Evolutionary conservation across 37 sponge, comb jelly and placozoan genomes (phyloP), one percentile per base, ranked within the genome.

Genomic region (Beroe forskalii): DNA sequence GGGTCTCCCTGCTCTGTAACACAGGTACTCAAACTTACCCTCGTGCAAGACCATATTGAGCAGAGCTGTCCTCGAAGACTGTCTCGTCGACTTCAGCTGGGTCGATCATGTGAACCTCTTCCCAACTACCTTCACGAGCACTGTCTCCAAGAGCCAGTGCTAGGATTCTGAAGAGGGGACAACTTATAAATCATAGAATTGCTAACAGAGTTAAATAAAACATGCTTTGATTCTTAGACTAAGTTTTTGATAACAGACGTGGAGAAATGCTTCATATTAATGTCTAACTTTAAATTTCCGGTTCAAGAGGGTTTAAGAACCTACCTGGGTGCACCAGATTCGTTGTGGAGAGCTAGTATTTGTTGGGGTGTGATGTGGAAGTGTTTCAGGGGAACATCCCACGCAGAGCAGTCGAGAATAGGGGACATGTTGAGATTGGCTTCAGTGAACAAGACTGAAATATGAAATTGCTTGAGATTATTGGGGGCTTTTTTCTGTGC

Each of bases 281-380:
- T n/a, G n/a, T n/a, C n/a, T n/a, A n/a, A n/a, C n/a, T n/a, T n/a
- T n/a, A n/a, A n/a, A n/a, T n/a, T n/a, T n/a, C n/a, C n/a, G n/a
- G n/a, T n/a, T n/a, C n/a, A n/a, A n/a, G n/a, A n/a, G n/a, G n/a
- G n/a, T n/a, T n/a, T n/a, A n/a, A n/a, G n/a, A n/a, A n/a, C n/a
- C n/a, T n/a, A 80, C 86, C 86, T 8, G 28, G 86, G 27, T 28
- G 86, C n/a, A 23, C 86, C 86, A 27, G 86, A 32, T 3, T 80
- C 86, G 31, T 80, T 37, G 86, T 80, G 86, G 35, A 80, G 86
- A 23, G 86, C 86, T 4, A 80, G 86, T 9, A 80, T 80, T 37
- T 44, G 8, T 0, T 80, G 14, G 2, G 86, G 24, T 38, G 86
- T 44, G 4, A 80, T 23, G 24, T 32, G 42, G 86, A 80, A 80